These are phyloP conservation scores for Iselma pallidipennis DNA, from an alignment of 2,888 invertebrate species.

Conservation along the genomic window DNA sequence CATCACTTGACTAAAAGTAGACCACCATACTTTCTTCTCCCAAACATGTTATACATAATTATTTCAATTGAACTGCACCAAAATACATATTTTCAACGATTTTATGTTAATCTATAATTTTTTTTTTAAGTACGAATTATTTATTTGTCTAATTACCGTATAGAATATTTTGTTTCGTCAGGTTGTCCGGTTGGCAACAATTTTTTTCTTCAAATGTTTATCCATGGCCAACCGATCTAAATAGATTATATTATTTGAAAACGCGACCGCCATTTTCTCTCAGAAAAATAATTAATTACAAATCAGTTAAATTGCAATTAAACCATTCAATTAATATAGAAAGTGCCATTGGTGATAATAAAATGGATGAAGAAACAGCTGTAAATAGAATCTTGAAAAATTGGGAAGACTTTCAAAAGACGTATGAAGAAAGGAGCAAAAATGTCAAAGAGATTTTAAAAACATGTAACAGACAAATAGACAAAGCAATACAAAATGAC, in stretches of 20 bases:
- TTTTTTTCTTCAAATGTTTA: no score
- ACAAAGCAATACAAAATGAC: slow-evolving; percentile 43
- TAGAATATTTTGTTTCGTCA: background rate
- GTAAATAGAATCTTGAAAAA: background rate
- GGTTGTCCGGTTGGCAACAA: background rate
- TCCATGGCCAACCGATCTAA: background rate
- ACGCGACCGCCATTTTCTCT: no score
- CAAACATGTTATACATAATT: no score
- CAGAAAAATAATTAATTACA: background rate
- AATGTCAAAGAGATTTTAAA: slow-evolving; percentile 61
- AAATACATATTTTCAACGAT: no score
- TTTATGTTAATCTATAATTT: no score
- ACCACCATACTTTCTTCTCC: background rate
- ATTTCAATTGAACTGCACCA: no score
- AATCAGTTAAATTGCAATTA: background rate
- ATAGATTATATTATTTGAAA: no score
- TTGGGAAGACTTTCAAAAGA: background rate
- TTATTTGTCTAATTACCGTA: no score
- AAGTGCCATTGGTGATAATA: background rate
- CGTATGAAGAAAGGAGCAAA: background rate
- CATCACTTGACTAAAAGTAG: background rate
- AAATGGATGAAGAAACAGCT: background rate
- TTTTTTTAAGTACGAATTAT: no score
- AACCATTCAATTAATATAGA: background rate
- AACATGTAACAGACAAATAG: slow-evolving; percentile 64